Base-by-base conservation (phyloP, 2,113 vertebrate species). In the Epinephelus cyanopodus region DNA sequence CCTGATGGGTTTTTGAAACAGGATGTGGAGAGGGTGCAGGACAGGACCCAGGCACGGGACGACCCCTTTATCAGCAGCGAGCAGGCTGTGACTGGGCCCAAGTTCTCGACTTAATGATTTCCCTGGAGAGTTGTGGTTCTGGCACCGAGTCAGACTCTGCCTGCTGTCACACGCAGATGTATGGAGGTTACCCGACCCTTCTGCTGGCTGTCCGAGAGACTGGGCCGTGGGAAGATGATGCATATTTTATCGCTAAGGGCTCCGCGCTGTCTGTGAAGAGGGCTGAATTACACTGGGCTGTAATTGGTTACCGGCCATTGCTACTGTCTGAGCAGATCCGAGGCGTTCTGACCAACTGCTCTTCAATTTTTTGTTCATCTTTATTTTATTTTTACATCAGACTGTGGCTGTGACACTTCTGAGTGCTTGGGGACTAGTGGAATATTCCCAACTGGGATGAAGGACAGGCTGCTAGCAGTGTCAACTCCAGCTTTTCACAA, bases 81-180 rank as follows among this genome's bases (percentile, higher is more conserved):
- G 77, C 93, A 94, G 94, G 81, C 90, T 75, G 85, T 47, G 74
- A 90, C 91, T 80, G 73, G 84, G 87, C 86, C 87, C 80, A 74
- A 90, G 79, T 92, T 94, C 88, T 88, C 23, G 21, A 87, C 88
- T 92, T 89, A 92, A 92, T 94, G 84, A 95, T 95, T 95, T 94
- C 94, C 92, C 92, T 67, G 82, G 94, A 94, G 90, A 89, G 81
- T 65, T 79, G 71, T 67, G 66, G 69, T 84, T 84, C 82, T 81
- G 89, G 89, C 83, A 84, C 63, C 0, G 52, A 88, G 77, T 85
- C 90, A 82, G 79, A 87, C 73, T 87, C 77, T 33, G 84, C 77
- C 88, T 77, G 65, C 80, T 89, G 91, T 92, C 83, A 75, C 86
- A 69, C 81, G 79, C 68, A 89, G 76, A 92, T 87, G 91, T 82